phyloP scores from a whole-genome alignment of 2,888 invertebrate species.

The Apomyelois bistriatella region DNA sequence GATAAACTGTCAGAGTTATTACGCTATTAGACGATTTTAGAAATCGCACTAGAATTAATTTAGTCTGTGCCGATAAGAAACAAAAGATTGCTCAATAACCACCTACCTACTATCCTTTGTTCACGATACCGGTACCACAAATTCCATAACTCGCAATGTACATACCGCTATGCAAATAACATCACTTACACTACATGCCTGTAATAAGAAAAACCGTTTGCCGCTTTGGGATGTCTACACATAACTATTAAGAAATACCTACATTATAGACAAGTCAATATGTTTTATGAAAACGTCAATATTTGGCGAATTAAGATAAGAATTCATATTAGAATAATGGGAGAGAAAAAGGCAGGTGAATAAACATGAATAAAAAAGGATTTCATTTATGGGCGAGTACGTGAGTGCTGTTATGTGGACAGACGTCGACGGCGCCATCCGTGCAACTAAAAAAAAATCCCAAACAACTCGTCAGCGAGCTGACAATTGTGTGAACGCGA shows the following conservation, averaged over 20 bases:
- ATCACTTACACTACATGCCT: conserved; percentile 28
- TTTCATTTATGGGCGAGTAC: conserved; percentile 41
- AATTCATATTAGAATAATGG: conserved; percentile 42
- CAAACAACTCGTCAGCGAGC: conserved; percentile 61
- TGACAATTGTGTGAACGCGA: conserved; percentile 79
- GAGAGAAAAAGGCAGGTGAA: conserved; percentile 40
- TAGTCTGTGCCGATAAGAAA: conserved; percentile 2
- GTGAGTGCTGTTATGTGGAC: conserved; percentile 41
- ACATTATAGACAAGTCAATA: conserved; percentile 50
- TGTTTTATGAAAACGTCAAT: conserved; percentile 54
- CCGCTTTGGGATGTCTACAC: conserved; percentile 41
- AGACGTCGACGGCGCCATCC: conserved; percentile 45
- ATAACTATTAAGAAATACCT: conserved; percentile 44
- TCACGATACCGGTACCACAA: conserved; percentile 9
- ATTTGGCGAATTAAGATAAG: conserved; percentile 67
- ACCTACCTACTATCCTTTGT: conserved; percentile 7
- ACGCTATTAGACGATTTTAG: conserved; percentile 21
- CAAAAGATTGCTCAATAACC: conserved; percentile 9
- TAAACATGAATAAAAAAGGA: conserved; percentile 40
- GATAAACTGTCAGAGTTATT: conserved; percentile 26
- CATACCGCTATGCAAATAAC: conserved; percentile 55
- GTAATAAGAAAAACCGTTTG: conserved; percentile 47
- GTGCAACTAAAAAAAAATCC: conserved; percentile 61
- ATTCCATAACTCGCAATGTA: conserved; percentile 30
- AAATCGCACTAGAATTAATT: conserved; percentile 9